A percentile compares a stretch with the other conserved stretches of the same genome.
phyloP scores from a whole-genome alignment of 2,113 vertebrate species.

The Enhydra lutris region DNA sequence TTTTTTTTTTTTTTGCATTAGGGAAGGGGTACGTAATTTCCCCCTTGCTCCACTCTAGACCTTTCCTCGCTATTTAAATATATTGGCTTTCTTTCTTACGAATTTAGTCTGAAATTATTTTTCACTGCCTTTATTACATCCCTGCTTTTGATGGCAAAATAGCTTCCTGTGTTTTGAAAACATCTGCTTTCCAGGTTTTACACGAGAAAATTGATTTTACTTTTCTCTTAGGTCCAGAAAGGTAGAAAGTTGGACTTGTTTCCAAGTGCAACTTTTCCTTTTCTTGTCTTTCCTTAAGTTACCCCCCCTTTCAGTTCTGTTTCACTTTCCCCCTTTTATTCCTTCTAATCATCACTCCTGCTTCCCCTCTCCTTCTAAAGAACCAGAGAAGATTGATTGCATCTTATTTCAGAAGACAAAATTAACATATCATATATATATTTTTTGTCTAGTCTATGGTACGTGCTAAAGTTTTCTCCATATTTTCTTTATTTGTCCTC shows the following conservation, averaged over 20 bases:
- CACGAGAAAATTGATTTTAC: slow-evolving; percentile 74
- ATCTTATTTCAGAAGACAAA: slow-evolving; percentile 66
- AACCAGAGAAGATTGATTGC: slow-evolving; percentile 51
- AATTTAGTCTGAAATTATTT: slow-evolving; percentile 77
- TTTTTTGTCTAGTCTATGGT: slow-evolving; percentile 46
- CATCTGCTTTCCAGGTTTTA: slow-evolving; percentile 79
- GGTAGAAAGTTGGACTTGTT: slow-evolving; percentile 77
- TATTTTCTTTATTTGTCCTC: slow-evolving; percentile 44
- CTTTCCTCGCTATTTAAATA: slow-evolving; percentile 70
- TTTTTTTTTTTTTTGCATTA: slow-evolving; percentile 60
- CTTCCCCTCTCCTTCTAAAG: slow-evolving; percentile 32
- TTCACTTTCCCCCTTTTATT: slow-evolving; percentile 59
- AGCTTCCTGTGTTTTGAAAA: slow-evolving; percentile 78
- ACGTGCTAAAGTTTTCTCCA: slow-evolving; percentile 67
- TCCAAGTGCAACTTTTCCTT: slow-evolving; percentile 78
- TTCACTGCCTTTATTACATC: slow-evolving; percentile 76
- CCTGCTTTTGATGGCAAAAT: slow-evolving; percentile 78
- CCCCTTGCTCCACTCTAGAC: slow-evolving; percentile 57
- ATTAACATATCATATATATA: slow-evolving; percentile 49
- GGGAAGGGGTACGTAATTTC: slow-evolving; percentile 55
- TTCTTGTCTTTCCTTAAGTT: slow-evolving; percentile 80
- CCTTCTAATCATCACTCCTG: slow-evolving; percentile 59
- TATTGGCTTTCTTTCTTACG: slow-evolving; percentile 66
- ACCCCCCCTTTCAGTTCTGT: slow-evolving; percentile 65
- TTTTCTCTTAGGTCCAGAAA: slow-evolving; percentile 67